Evolutionary conservation across 2,888 invertebrate species (phyloP), one percentile per base, ranked within the genome.

Genomic region (Cataglyphis albicans): DNA sequence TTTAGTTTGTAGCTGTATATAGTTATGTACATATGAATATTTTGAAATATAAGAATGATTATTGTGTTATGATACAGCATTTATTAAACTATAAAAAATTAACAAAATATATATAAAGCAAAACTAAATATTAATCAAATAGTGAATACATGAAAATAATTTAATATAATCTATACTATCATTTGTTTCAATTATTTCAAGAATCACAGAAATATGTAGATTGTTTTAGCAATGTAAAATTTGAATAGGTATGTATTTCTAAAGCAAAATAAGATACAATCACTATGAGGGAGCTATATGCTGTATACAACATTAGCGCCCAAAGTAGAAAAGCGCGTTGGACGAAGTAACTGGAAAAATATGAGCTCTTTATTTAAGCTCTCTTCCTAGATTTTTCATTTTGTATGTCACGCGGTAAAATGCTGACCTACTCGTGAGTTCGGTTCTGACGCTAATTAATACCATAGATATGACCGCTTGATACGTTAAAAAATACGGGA

Each of bases 361-460:
- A 25, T 18, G 41, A 41, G 21, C 9, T 57, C 44, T 78, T 35
- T 59, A 15, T 57, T 78, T 78, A 78, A 78, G 41, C 57, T 12
- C 41, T 48, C 12, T 21, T 59, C 68, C 59, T 68, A 59, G 35
- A 78, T 61, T 59, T 68, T 59, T 25, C 59, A 78, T 78, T 78
- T 78, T 68, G 21, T 59, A 35, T 7, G 12, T 55, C 29, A 6
- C 44, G 2, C n/a, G 41, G 5, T 68, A 59, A 59, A 78, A 44
- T 55, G n/a, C 44, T 78, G 57, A 68, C 68, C 44, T 32, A 44
- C 32, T 68, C 59, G 44, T 29, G 57, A 78, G 9, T 67, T 78
- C 68, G 68, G 59, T 61, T 3, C 25, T 78, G 68, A 44, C 59
- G 21, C 59, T 78, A 78, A 78, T 78, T 78, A 78, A 78, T 68